A percentile compares a stretch with the other conserved stretches of the same genome.
These are phyloP conservation scores for Macrotus californicus DNA, from an alignment of 2,113 vertebrate species.

Conservation along the genomic window DNA sequence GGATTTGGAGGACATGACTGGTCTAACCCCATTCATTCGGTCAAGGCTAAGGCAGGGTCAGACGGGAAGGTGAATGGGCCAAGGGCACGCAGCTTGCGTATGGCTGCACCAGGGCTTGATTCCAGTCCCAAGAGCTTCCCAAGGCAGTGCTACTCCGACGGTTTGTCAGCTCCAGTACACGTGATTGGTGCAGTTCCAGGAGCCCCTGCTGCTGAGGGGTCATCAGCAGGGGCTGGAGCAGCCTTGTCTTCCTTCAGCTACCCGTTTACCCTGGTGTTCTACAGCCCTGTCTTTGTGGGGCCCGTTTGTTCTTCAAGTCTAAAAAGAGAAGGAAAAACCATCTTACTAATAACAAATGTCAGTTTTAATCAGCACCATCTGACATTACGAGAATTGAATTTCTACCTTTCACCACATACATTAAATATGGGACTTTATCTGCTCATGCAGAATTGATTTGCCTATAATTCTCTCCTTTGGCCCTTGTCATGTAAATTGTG, in stretches of 20 bases:
- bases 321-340: constrained; percentile 70
- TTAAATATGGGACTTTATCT: constrained; percentile 81
- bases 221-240: constrained; percentile 21
- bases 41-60: background rate
- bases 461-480: constrained; percentile 75
- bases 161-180: background rate
- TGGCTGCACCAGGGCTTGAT: background rate
- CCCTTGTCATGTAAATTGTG: constrained; percentile 87
- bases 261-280: constrained; percentile 69
- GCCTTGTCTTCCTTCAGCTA: constrained; percentile 33
- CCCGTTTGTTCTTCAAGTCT: constrained; percentile 68
- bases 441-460: constrained; percentile 81
- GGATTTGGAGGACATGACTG: background rate
- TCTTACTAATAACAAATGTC: constrained; percentile 70
- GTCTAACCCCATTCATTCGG: background rate
- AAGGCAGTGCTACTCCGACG: background rate
- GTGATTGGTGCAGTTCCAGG: background rate
- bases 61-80: background rate
- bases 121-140: background rate
- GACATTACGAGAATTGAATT: constrained; percentile 76
- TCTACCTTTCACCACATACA: constrained; percentile 74
- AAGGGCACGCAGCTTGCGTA: background rate
- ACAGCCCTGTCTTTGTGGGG: constrained; percentile 65
- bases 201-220: background rate
- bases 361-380: constrained; percentile 80